A percentile compares a stretch with the other conserved stretches of the same genome.
These are phyloP conservation scores for Hanleya hanleyi DNA, from an alignment of 2,888 invertebrate genomes.

Conservation along the genomic window DNA sequence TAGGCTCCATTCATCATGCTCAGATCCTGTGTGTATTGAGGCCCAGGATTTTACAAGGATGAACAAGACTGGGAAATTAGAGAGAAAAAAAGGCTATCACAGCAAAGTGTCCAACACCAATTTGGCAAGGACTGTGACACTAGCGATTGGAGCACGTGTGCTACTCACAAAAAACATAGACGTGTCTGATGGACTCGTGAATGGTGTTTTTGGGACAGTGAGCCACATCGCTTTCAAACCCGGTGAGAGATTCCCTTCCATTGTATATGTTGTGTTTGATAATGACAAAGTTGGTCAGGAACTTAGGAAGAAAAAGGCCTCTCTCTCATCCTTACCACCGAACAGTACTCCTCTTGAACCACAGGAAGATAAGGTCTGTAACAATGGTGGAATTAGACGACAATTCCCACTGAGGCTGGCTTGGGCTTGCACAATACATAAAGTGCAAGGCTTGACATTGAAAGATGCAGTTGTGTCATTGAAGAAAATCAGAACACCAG, in stretches of 20 bases:
- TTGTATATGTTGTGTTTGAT: neutral
- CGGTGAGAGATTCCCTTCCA: neutral
- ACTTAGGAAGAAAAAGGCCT: too few species aligned
- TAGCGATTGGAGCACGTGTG: slow-evolving; percentile 4
- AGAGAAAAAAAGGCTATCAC: too few species aligned
- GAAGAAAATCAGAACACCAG: too few species aligned
- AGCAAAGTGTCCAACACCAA: neutral
- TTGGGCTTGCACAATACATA: too few species aligned
- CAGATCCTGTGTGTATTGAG: slow-evolving; percentile 12
- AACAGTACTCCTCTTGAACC: slow-evolving; percentile 18
- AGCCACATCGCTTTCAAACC: neutral
- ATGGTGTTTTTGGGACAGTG: neutral
- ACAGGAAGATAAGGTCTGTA: neutral
- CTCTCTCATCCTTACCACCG: too few species aligned
- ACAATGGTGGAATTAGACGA: too few species aligned
- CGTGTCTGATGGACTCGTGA: neutral
- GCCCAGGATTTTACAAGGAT: slow-evolving; percentile 24
- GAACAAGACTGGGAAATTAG: slow-evolving; percentile 23
- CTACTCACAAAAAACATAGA: neutral
- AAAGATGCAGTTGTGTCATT: too few species aligned
- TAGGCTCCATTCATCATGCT: too few species aligned
- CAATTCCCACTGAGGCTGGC: too few species aligned
- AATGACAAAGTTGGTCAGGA: neutral
- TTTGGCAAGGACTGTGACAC: neutral
- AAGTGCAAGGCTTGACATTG: slow-evolving; percentile 23